Base-by-base conservation (phyloP, 2,888 invertebrate genomes). In the Drosophila putrida region DNA sequence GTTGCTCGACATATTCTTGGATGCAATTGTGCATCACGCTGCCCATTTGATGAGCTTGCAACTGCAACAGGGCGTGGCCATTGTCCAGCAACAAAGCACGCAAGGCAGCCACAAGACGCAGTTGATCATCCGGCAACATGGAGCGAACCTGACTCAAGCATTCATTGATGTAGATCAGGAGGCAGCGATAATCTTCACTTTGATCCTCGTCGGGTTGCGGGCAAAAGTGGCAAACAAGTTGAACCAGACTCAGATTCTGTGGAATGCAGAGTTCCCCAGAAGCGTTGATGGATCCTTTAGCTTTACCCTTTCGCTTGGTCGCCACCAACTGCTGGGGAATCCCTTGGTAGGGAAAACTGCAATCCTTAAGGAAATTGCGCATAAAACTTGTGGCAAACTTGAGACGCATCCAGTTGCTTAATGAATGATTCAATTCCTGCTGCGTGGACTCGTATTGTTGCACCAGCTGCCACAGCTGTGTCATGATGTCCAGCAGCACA, bases 401-500 rank as follows among this genome's bases (percentile, higher is more conserved):
- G 41, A 92, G 91, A 8, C 93, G 91, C 84, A 95, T 94, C 90
- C 93, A 91, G n/a, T 85, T 82, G 71, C 93, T 92, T 15, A 94
- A 90, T 47, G 0, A 92, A 91, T 65, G 80, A 6, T 6, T 88
- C 66, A 74, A 83, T 2, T 84, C 51, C 39, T 64, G 62, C 10
- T 75, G 61, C 6, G 80, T 77, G 8, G 72, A 6, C 39, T 92
- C 91, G 27, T 89, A 88, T n/a, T 90, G 77, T 11, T 92, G 90
- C n/a, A 93, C 90, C 11, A 93, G 90, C 9, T 93, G 93, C 93
- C 94, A 94, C n/a, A 96, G 90, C 51, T 95, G 92, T 57, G 93
- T 93, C 53, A 96, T 93, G 2, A 96, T 95, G 76, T 94, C 93
- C 46, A 96, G 92, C 31, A 95, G 93, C 70, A 94, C 94, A 87